Base-by-base conservation (phyloP, 2,888 invertebrate genomes). In the Thysanoteuthis rhombus region DNA sequence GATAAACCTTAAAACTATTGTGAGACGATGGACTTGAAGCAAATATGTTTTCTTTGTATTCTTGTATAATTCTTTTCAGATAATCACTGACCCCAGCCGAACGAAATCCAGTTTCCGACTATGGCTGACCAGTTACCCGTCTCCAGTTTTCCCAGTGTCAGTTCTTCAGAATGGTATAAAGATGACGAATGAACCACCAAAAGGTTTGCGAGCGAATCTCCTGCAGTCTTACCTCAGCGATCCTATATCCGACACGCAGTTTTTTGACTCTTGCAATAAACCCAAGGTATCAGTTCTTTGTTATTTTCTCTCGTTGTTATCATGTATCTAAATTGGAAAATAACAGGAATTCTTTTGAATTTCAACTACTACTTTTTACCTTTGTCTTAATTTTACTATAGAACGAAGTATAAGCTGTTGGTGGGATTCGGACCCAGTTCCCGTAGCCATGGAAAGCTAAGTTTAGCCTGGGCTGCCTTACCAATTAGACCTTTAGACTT, bases 241-340 rank as follows among this genome's bases (percentile, higher is more conserved):
- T 94, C 97, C 97, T n/a, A 97, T 97, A 89, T 97, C 97, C n/a
- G 97, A 97, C 94, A 97, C 98, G 0, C 98, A 98, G 95, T 99
- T 99, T 97, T 99, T 98, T 97, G 98, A 98, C 95, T 97, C 96
- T 22, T 97, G 97, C 94, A 97, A 96, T n/a, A 98, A 98, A 95
- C 97, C 97, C 28, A 94, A 95, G 94, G 96, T 97, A 94, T 94
- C 95, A 93, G 92, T 39, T 19, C n/a, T n/a, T 28, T 91, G 32
- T 0, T 12, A 4, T 75, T n/a, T 36, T n/a, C 5, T 4, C 16
- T 42, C 16, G 16, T 42, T 42, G 16, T 42, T 42, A 8, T 42
- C 6, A 42, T 42, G 42, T 42, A 42, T 6, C 6, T n/a, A n/a
- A n/a, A n/a, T n/a, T n/a, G n/a, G n/a, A n/a, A n/a, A n/a, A n/a